phyloP scores from a whole-genome alignment of 2,888 invertebrate species.

The Phengaris arion region DNA sequence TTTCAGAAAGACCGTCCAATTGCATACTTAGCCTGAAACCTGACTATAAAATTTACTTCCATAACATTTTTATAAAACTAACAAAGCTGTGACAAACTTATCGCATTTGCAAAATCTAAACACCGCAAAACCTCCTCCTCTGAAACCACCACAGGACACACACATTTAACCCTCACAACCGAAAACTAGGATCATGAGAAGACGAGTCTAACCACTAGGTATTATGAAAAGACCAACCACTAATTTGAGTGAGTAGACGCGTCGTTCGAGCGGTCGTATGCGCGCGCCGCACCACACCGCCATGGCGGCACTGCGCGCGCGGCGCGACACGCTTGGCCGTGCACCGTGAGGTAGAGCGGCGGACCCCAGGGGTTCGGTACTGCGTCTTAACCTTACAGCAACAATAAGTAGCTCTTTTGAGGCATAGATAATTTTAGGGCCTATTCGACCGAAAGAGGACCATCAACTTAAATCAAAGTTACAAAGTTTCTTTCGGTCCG shows the following conservation, averaged over 20 bases:
- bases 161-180: background rate
- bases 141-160: background rate
- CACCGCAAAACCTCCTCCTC: background rate
- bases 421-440: no score
- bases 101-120: background rate
- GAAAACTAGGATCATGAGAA: background rate
- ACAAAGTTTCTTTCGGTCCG: no score
- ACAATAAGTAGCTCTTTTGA: no score
- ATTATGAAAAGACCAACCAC: slow-evolving; percentile 59
- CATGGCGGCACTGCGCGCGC: slow-evolving; percentile 68
- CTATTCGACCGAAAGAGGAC: no score
- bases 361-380: slow-evolving; percentile 27
- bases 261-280: slow-evolving; percentile 68
- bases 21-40: background rate
- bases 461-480: no score
- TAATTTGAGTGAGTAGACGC: slow-evolving; percentile 71
- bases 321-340: slow-evolving; percentile 47
- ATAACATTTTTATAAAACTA: background rate
- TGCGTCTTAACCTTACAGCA: slow-evolving; percentile 6
- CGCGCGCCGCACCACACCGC: slow-evolving; percentile 78
- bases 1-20: background rate
- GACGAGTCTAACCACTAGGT: background rate
- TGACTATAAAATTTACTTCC: background rate
- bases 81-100: background rate
- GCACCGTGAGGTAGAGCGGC: slow-evolving; percentile 33